phyloP scores from a whole-genome alignment of 2,888 invertebrate species.

The Villa cingulata region DNA sequence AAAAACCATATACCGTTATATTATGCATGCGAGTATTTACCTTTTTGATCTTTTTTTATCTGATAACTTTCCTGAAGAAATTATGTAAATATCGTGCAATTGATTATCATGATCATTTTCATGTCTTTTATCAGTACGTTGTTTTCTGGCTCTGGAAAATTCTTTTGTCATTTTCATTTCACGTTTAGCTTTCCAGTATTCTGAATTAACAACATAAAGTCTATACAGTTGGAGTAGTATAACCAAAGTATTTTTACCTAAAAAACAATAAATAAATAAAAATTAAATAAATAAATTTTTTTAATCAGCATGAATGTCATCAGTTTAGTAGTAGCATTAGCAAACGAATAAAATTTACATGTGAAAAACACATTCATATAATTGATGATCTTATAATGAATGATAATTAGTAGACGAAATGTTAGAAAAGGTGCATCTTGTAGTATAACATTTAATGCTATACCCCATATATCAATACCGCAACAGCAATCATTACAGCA shows the following conservation, averaged over 20 bases:
- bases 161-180: conserved; percentile 22
- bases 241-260: conserved; percentile 65
- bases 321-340: too few species aligned
- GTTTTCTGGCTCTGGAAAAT: conserved; percentile 21
- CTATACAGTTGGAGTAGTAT: conserved; percentile 77
- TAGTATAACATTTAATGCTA: conserved; percentile 72
- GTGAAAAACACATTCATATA: conserved; percentile 96
- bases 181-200: conserved; percentile 40
- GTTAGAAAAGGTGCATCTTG: conserved; percentile 81
- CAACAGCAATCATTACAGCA: conserved; percentile 58
- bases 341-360: conserved; percentile 54
- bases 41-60: conserved; percentile 23
- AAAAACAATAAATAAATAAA: conserved; percentile 8
- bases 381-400: conserved; percentile 75
- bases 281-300: not conserved
- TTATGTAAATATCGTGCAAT: conserved; percentile 41
- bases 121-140: conserved; percentile 19
- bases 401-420: conserved; percentile 72
- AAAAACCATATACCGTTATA: not conserved
- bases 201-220: conserved; percentile 65
- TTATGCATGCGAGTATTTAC: conserved; percentile 1
- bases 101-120: conserved; percentile 29
- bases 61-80: conserved; percentile 33
- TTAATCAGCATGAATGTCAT: too few species aligned
- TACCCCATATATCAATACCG: conserved; percentile 78